Percentiles rank a stretch among this genome's conserved stretches.
Conservation (phyloP, 2,797 vertebrate species). For the Novumbra hubbsi region DNA sequence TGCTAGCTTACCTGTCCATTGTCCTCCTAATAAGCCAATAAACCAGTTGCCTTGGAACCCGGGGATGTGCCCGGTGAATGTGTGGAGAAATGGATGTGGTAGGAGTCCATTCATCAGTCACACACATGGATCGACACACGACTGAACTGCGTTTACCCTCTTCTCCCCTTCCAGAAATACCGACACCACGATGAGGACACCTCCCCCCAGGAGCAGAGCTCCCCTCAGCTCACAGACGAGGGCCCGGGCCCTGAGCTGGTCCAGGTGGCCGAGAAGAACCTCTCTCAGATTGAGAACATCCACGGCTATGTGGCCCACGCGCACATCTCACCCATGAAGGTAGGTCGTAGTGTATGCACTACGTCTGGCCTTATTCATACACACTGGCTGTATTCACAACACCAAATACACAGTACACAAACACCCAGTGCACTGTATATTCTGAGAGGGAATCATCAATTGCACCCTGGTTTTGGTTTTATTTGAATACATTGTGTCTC, state of each 20-base stretch:
- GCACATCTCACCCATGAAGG: slow-evolving; percentile 96
- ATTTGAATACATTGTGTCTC: too few relatives aligned
- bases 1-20: neutral
- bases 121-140: neutral
- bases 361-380: neutral
- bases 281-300: slow-evolving; percentile 91
- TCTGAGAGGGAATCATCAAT: too few relatives aligned
- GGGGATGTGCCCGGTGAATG: slow-evolving; percentile 3
- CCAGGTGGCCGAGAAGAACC: slow-evolving; percentile 91
- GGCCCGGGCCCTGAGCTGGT: slow-evolving; percentile 84
- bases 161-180: slow-evolving; percentile 80
- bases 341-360: slow-evolving; percentile 49
- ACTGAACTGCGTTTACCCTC: neutral
- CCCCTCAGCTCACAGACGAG: slow-evolving; percentile 82
- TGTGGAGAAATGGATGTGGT: slow-evolving; percentile 2
- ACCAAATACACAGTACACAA: too few relatives aligned
- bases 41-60: slow-evolving; percentile 45
- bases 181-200: slow-evolving; percentile 89
- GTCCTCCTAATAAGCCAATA: slow-evolving; percentile 19
- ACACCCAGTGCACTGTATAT: too few relatives aligned
- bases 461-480: too few relatives aligned
- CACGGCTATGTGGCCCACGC: slow-evolving; percentile 93
- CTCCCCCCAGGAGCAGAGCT: slow-evolving; percentile 83
- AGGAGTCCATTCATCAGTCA: slow-evolving; percentile 13
- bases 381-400: too few relatives aligned